Percentiles rank a stretch among this genome's conserved stretches.
phyloP scores from a whole-genome alignment of 1,140 invertebrate species.

The Sarcophaga bullata region DNA sequence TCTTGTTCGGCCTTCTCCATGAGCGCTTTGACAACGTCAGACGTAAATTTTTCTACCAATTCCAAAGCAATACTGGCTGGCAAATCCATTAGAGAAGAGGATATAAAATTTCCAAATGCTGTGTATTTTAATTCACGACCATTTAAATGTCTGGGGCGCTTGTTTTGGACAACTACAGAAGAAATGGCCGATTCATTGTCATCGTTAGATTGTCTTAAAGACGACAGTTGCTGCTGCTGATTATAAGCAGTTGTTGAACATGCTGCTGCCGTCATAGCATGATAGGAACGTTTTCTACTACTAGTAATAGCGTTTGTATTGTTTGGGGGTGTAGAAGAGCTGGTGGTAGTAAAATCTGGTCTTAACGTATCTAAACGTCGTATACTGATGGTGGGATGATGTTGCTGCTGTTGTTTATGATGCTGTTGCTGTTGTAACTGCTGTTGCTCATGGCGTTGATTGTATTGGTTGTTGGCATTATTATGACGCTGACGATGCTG shows the following conservation, averaged over 20 bases:
- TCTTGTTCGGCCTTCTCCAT: slow-evolving; percentile 31
- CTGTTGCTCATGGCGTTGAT: slow-evolving; percentile 2
- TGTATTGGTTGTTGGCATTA: slow-evolving; percentile 21
- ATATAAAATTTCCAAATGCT: slow-evolving; percentile 62
- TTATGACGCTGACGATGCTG: neutral
- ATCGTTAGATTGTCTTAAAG: neutral
- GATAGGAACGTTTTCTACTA: too few relatives aligned
- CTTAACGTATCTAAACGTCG: slow-evolving; percentile 28
- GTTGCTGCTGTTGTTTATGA: slow-evolving; percentile 20
- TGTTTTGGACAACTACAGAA: neutral
- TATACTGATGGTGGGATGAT: slow-evolving; percentile 27
- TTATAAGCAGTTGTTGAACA: neutral
- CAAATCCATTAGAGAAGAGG: slow-evolving; percentile 58
- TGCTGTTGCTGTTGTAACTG: neutral
- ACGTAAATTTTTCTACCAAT: slow-evolving; percentile 61
- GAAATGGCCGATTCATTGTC: neutral
- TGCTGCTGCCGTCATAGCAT: neutral
- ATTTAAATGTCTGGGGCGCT: slow-evolving; percentile 23
- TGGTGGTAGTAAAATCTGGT: neutral
- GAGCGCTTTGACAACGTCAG: slow-evolving; percentile 55
- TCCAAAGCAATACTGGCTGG: slow-evolving; percentile 53
- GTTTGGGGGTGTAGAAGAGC: neutral
- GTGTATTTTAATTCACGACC: slow-evolving; percentile 52
- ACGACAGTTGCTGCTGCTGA: neutral
- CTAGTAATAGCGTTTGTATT: neutral